Evolutionary conservation across 2,797 vertebrate genomes (phyloP), one percentile per base, ranked within the genome.

Genomic region (Labeo calbasu): DNA sequence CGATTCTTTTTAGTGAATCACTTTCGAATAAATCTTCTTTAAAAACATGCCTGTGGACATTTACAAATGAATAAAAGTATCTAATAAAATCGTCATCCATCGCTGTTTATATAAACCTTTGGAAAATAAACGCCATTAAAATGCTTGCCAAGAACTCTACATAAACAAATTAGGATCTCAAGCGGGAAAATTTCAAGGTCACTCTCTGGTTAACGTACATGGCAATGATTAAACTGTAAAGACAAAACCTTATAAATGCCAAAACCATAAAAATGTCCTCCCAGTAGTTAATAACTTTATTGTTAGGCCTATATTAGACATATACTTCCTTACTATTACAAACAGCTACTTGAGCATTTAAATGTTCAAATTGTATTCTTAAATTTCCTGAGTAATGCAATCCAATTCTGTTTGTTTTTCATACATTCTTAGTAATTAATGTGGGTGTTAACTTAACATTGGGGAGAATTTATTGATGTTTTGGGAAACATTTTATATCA

Each of bases 131-230:
- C 77, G 46, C 71, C 59, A 69, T 83, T 69, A 51, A 83, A 84
- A 36, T 12, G 73, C 59, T 79, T 69, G 79, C 85, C 85, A 84
- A 77, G 36, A 84, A 28, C 46, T 55, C 11, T 53, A 81, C 83
- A 88, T 82, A 87, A 87, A 87, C 72, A 84, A 86, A 79, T 65
- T 25, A 36, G 83, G 66, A 79, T 85, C 80, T 79, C 10, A 28
- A 79, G 76, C 23, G 43, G 77, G 85, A 66, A 85, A 81, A 84
- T 69, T 61, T 78, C 57, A 81, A 86, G 59, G 43, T 78, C 51
- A 10, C 61, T 25, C 9, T 51, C 83, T 48, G 59, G 75, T 75
- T 66, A n/a, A n/a, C n/a, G n/a, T n/a, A 21, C 70, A 28, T 43
- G 13, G 72, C 23, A 14, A 7, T 81, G 86, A 81, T 81, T 85